Evolutionary conservation across 2,113 vertebrate species (phyloP).

Genomic region (Polyodon spathula): DNA sequence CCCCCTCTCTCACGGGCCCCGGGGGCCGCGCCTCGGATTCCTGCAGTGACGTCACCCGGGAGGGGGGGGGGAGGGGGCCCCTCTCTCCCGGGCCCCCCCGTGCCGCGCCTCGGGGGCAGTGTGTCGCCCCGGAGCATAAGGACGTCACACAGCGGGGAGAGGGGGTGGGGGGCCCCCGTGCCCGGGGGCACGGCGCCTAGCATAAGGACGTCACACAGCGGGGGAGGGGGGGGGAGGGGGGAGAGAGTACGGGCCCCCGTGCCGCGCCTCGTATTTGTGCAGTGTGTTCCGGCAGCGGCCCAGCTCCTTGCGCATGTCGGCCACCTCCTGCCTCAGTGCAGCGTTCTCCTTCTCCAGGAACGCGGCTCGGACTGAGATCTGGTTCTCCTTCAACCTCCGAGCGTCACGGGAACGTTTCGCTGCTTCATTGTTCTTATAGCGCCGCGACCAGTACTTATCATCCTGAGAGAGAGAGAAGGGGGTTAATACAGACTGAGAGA

Average conservation of each 20-base stretch:
- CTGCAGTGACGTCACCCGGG: no score
- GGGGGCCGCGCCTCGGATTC: no score
- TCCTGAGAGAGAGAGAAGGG: constrained; percentile 49
- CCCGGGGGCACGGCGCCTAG: no score
- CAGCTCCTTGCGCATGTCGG: constrained; percentile 80
- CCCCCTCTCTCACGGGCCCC: no score
- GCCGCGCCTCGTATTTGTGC: constrained; percentile 78
- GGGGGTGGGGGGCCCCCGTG: no score
- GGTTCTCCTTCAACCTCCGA: constrained; percentile 85
- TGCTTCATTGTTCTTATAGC: constrained; percentile 84
- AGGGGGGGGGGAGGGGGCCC: no score
- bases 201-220: no score
- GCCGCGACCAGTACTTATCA: constrained; percentile 82
- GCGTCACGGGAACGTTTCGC: constrained; percentile 86
- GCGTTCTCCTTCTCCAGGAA: constrained; percentile 87
- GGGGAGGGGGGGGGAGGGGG: no score
- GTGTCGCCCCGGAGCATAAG: no score
- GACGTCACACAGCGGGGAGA: no score
- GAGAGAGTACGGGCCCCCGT: constrained; percentile 57
- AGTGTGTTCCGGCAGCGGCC: constrained; percentile 77
- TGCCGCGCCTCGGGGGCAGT: constrained; percentile 75
- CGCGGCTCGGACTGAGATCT: constrained; percentile 80
- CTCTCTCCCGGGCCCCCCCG: no score
- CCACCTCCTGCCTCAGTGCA: constrained; percentile 76
- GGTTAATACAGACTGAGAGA: no score